Evolutionary conservation across 2,888 invertebrate species (phyloP).

Genomic region (Allygus modestus): DNA sequence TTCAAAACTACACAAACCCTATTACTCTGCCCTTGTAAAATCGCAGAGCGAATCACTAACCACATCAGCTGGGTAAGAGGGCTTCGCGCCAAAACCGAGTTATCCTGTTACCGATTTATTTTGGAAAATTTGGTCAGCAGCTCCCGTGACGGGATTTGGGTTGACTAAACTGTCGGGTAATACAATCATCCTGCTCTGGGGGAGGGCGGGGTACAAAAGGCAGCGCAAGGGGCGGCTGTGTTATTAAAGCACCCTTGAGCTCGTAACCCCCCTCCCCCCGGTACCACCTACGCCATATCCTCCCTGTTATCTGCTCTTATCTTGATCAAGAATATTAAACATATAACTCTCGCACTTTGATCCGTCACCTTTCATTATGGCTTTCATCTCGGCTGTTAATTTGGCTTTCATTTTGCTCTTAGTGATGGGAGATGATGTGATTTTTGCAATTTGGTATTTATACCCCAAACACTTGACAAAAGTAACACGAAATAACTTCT

Average conservation of each 20-base stretch:
- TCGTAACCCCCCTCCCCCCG: background rate
- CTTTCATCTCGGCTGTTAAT: background rate
- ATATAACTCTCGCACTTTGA: conserved; percentile 31
- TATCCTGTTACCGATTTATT: conserved; percentile 32
- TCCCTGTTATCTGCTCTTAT: conserved; percentile 50
- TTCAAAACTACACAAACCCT: no score
- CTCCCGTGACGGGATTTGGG: conserved; percentile 40
- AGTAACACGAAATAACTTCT: no score
- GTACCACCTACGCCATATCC: background rate
- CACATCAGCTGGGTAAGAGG: background rate
- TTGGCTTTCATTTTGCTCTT: conserved; percentile 5
- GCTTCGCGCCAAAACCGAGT: conserved; percentile 7
- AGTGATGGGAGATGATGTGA: background rate
- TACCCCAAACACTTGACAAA: no score
- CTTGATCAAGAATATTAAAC: conserved; percentile 40
- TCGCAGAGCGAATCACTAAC: conserved; percentile 12
- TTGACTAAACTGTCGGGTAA: conserved; percentile 53
- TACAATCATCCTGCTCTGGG: conserved; percentile 5
- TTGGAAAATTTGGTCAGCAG: conserved; percentile 21
- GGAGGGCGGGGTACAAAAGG: conserved; percentile 26
- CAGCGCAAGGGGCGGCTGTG: conserved; percentile 14
- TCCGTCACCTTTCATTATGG: conserved; percentile 47
- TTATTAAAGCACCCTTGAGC: conserved; percentile 54
- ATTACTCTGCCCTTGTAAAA: background rate
- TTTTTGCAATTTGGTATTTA: background rate